phyloP scores from a whole-genome alignment of 2,113 vertebrate species.

The Dipodomys spectabilis region DNA sequence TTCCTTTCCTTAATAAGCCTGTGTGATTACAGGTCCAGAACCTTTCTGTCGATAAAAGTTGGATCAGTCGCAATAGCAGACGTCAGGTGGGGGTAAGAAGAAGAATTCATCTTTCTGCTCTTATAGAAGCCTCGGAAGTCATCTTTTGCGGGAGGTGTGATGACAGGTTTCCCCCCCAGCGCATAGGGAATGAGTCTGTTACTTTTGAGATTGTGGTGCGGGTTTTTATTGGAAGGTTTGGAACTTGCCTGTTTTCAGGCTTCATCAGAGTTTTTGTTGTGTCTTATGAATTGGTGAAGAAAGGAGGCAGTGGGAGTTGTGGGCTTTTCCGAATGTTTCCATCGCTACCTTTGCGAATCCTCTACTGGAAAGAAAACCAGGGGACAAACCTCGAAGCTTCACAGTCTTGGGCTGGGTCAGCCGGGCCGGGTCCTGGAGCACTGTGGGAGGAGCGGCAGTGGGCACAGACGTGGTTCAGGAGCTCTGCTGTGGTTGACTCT shows the following conservation, averaged over 20 bases:
- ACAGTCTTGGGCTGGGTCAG: background rate
- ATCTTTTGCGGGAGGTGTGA: slow-evolving; percentile 13
- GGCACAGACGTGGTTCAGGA: too few species aligned
- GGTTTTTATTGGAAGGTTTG: background rate
- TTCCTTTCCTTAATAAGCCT: slow-evolving; percentile 68
- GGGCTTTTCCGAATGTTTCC: background rate
- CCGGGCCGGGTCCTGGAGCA: background rate
- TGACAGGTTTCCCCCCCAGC: background rate
- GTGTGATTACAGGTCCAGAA: slow-evolving; percentile 69
- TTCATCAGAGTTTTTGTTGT: background rate
- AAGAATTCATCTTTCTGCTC: slow-evolving; percentile 14
- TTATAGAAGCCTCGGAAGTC: slow-evolving; percentile 29
- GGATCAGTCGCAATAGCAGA: slow-evolving; percentile 49
- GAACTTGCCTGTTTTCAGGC: slow-evolving; percentile 17
- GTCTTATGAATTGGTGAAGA: background rate
- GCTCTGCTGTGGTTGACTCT: background rate
- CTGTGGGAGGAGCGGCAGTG: background rate
- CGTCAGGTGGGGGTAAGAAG: background rate
- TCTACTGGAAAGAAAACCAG: slow-evolving; percentile 1
- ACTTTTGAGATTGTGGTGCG: background rate
- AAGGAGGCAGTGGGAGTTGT: background rate
- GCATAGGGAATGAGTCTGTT: background rate
- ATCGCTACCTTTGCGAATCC: background rate
- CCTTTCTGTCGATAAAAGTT: slow-evolving; percentile 73
- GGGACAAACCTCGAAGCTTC: background rate